Evolutionary conservation across 2,888 invertebrate genomes (phyloP), one percentile per base, ranked within the genome.

Genomic region (Volucella inflata): DNA sequence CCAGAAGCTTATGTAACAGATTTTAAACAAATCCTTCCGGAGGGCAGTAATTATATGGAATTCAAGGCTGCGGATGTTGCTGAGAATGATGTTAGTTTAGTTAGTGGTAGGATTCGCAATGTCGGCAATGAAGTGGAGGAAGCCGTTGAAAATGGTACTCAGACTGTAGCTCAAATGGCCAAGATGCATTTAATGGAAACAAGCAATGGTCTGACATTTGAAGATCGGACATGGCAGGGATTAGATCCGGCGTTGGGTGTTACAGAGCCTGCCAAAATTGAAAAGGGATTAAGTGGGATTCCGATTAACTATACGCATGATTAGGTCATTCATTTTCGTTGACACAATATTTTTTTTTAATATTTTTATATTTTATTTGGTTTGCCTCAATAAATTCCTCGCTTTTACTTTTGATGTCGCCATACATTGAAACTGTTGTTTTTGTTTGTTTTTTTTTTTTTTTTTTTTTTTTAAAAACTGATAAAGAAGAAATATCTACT

Each of bases 191-290:
- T 91, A 88, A 92, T 89, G 90, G 92, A 91, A 0, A 88, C 88
- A 2, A 89, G 89, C 62, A 89, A 89, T 3, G 91, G 91, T 0
- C 82, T 90, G 1, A 89, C 89, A 0, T 91, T 92, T 53, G 93
- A 93, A 87, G 93, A 93, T 90, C 90, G 97, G 88, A 94, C 95
- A 2, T 98, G 98, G 98, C 95, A 94, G 89, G 98, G 98, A 0
- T 93, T 98, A 68, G 96, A 98, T 89, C 97, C 96, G 89, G 94
- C 95, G 85, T 91, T 97, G 50, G 97, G 97, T 0, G 93, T 95
- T 89, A 95, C 95, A 1, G 94, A 95, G 65, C 95, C 96, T 0
- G 94, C 94, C 79, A 91, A 94, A 79, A 94, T 96, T 8, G 94
- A 94, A 87, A 94, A 95, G 88, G 98, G 98, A 0, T 93, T 95